Evolutionary conservation across 2,888 invertebrate species (phyloP).

Genomic region (Plagodis dolabraria): DNA sequence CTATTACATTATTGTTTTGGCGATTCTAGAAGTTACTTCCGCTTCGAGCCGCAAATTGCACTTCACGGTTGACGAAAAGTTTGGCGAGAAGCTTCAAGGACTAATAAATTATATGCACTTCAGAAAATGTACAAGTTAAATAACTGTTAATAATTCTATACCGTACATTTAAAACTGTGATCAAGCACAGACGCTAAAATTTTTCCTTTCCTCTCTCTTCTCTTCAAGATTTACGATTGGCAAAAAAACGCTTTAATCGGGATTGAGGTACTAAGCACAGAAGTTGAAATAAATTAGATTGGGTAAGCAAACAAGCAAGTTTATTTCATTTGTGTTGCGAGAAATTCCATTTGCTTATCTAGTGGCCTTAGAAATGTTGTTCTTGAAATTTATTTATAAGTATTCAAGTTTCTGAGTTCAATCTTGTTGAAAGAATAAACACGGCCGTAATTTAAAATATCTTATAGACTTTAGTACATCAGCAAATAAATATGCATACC

Average conservation of each 20-base stretch:
- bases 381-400: slow-evolving; percentile 21
- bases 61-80: too few relatives aligned
- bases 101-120: too few relatives aligned
- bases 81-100: too few relatives aligned
- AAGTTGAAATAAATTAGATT: slow-evolving; percentile 36
- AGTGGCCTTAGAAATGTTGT: slow-evolving; percentile 18
- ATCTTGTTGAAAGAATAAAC: slow-evolving; percentile 1
- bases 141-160: not conserved
- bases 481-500: too few relatives aligned
- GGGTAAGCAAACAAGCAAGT: slow-evolving; percentile 30
- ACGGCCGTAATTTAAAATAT: too few relatives aligned
- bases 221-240: slow-evolving; percentile 35
- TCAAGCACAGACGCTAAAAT: slow-evolving; percentile 38
- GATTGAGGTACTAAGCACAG: slow-evolving; percentile 29
- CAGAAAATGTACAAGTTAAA: not conserved
- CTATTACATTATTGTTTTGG: too few relatives aligned
- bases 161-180: slow-evolving; percentile 26
- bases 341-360: slow-evolving; percentile 32
- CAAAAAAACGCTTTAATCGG: slow-evolving; percentile 33
- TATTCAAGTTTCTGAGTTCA: slow-evolving; percentile 8
- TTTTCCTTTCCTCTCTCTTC: slow-evolving; percentile 36
- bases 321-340: slow-evolving; percentile 31
- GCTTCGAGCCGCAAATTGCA: too few relatives aligned
- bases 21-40: too few relatives aligned
- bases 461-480: too few relatives aligned